A percentile compares a stretch with the other conserved stretches of the same genome.
phyloP scores from a whole-genome alignment of 2,888 invertebrate species.

The Pristionchus japonicus region DNA sequence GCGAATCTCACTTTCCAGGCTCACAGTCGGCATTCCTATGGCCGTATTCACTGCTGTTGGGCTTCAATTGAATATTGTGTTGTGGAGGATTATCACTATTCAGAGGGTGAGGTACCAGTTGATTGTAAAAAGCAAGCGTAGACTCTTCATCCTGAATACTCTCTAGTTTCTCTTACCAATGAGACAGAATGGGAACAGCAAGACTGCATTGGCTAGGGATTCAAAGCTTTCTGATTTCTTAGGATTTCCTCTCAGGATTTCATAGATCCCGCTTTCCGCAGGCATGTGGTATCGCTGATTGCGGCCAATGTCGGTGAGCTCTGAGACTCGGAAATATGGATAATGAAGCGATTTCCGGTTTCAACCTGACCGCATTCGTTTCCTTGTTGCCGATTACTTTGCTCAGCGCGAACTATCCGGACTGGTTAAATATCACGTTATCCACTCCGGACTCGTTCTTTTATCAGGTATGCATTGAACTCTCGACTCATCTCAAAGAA shows the following conservation, averaged over 20 bases:
- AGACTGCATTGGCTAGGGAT: no score
- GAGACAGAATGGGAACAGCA: no score
- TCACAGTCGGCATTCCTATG: neutral
- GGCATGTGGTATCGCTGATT: constrained; percentile 9
- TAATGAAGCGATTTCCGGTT: neutral
- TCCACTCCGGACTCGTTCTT: constrained; percentile 26
- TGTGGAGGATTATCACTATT: constrained; percentile 11
- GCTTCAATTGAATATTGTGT: neutral
- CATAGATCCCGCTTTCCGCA: neutral
- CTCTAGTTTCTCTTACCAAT: no score
- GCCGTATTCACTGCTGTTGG: neutral
- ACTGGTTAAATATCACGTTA: neutral
- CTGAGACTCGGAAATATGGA: no score
- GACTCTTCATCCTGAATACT: no score
- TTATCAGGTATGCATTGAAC: neutral
- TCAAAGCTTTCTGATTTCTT: neutral
- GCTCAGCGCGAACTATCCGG: neutral
- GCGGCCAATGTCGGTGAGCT: constrained; percentile 8
- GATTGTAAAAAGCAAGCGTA: no score
- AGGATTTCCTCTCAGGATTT: neutral
- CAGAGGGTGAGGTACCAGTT: neutral
- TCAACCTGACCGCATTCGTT: neutral
- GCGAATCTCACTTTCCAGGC: neutral
- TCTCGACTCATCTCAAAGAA: neutral
- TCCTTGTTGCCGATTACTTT: neutral